These are phyloP conservation scores for Heliconius cydno DNA, from an alignment of 2,888 invertebrate species.

Conservation along the genomic window DNA sequence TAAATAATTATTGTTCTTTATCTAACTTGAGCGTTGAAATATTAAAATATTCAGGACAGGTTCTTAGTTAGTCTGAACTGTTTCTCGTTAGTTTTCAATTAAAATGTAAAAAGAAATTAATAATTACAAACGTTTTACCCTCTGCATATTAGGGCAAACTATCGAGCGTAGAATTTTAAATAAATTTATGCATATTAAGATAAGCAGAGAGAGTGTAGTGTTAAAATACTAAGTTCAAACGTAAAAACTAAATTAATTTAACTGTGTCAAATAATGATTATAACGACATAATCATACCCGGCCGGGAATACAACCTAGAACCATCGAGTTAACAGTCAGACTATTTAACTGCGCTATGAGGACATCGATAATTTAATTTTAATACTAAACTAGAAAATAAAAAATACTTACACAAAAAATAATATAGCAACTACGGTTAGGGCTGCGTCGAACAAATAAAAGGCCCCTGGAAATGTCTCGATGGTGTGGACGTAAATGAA, in stretches of 20 bases:
- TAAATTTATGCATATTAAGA: too few species aligned
- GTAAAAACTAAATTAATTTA: too few species aligned
- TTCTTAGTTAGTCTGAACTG: too few species aligned
- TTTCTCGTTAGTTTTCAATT: neutral
- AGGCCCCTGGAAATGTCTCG: slow-evolving; percentile 79
- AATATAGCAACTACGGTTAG: slow-evolving; percentile 73
- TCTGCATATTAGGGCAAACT: too few species aligned
- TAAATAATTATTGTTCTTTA: neutral
- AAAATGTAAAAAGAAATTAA: neutral
- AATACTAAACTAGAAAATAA: neutral
- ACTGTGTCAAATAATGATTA: too few species aligned
- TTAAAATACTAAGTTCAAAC: too few species aligned
- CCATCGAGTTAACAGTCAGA: neutral
- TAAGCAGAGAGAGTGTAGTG: too few species aligned
- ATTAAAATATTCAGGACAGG: neutral
- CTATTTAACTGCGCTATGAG: too few species aligned
- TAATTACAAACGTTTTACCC: too few species aligned
- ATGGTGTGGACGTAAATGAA: slow-evolving; percentile 80
- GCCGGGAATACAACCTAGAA: neutral
- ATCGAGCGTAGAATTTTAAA: too few species aligned
- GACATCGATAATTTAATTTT: neutral
- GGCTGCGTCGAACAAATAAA: slow-evolving; percentile 80
- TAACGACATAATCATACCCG: neutral
- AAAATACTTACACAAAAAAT: slow-evolving; percentile 73
- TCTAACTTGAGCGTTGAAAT: neutral